A percentile compares a stretch with the other conserved stretches of the same genome.
Evolutionary conservation across 1,140 invertebrate species (phyloP).

Genomic region (Bombus vancouverensis): DNA sequence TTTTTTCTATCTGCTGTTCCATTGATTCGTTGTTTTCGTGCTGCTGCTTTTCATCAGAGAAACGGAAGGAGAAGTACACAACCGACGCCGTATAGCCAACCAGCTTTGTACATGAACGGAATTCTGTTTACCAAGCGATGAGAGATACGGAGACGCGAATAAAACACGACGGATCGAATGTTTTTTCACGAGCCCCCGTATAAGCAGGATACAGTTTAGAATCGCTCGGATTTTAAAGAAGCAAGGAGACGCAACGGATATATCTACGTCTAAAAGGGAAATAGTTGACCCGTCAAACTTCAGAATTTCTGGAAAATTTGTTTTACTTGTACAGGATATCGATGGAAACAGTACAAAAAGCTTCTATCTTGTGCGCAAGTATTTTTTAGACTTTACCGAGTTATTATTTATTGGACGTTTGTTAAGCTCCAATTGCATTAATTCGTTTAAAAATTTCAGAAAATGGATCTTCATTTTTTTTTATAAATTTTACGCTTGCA

Average conservation of each 20-base stretch:
- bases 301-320: not conserved
- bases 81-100: too few relatives aligned
- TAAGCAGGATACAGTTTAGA: not conserved
- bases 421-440: not conserved
- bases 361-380: too few relatives aligned
- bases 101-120: conserved; percentile 2
- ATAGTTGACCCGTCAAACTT: not conserved
- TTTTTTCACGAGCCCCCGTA: not conserved
- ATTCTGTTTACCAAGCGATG: conserved; percentile 32
- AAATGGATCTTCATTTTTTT: too few relatives aligned
- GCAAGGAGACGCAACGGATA: not conserved
- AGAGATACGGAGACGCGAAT: not conserved
- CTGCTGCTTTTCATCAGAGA: not conserved
- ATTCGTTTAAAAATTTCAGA: too few relatives aligned
- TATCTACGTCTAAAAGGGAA: not conserved
- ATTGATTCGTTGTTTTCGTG: too few relatives aligned
- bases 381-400: not conserved
- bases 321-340: too few relatives aligned
- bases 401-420: not conserved
- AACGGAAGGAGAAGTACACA: not conserved
- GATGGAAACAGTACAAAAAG: too few relatives aligned
- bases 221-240: not conserved
- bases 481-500: too few relatives aligned
- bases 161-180: conserved; percentile 15
- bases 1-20: too few relatives aligned